Evolutionary conservation across 2,113 vertebrate genomes (phyloP), one percentile per base, ranked within the genome.

Genomic region (Calyptomena viridis): DNA sequence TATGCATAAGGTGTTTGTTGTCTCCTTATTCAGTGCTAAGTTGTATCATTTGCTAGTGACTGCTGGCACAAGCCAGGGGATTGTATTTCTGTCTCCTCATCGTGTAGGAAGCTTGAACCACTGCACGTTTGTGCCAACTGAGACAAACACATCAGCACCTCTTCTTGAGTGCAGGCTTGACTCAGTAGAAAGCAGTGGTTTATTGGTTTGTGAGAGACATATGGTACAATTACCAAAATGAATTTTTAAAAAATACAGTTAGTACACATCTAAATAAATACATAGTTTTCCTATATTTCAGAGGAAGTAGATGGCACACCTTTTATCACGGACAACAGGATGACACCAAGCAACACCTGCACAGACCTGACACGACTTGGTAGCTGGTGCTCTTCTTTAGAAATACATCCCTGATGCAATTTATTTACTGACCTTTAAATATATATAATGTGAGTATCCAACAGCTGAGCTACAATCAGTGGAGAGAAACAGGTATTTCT

Each of bases 361-460:
- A 74, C 46, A 55, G 30, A 66, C 9, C 24, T 60, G 49, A 27
- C 0, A 0, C 47, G 60, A 39, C 33, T 47, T 37, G 4, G 12
- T 69, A 55, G 17, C 28, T 79, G 53, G 3, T 0, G 1, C 16
- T 49, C 21, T 91, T 58, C n/a, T 73, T 85, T 28, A 67, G 63
- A 74, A 91, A 46, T 9, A 79, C 10, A 49, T 19, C 53, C 7
- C 25, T 73, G 49, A 2, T 69, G 66, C 1, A 3, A 33, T 84
- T 72, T 72, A 56, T 28, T 82, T 18, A 39, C 7, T 72, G 52
- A 42, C 14, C 33, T 78, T 71, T 44, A 89, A 47, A 58, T 31
- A 27, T 6, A 13, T 0, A 0, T 33, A 30, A 14, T 10, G 5
- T 22, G 35, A n/a, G 13, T 42, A 62, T 49, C 50, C 17, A 69